These are phyloP conservation scores for Neopipo cinnamomea DNA, from an alignment of 2,113 vertebrate genomes.

Conservation along the genomic window DNA sequence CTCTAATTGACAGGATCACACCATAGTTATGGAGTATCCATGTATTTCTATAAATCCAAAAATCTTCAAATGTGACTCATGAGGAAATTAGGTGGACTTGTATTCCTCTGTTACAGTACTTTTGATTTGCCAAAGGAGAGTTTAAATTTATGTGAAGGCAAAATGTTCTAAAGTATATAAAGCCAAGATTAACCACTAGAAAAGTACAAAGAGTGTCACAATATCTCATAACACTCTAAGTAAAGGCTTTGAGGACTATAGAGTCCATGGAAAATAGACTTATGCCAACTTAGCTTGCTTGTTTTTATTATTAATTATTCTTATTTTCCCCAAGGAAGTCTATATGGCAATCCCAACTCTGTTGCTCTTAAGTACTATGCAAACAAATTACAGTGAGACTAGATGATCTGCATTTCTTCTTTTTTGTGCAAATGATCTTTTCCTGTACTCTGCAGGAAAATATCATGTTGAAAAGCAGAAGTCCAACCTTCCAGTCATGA, in stretches of 20 bases:
- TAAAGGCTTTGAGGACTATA: not conserved
- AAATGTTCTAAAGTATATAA: not conserved
- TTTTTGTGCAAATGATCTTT: not conserved
- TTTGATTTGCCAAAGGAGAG: not conserved
- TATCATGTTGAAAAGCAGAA: not conserved
- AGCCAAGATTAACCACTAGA: not conserved
- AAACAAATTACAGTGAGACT: not conserved
- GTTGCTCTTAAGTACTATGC: not conserved
- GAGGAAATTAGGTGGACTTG: not conserved
- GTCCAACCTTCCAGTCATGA: accelerated
- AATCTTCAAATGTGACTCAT: not conserved
- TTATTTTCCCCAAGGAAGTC: not conserved
- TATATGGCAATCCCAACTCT: not conserved
- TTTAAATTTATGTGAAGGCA: not conserved
- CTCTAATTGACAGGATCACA: not conserved
- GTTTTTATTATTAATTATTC: not conserved
- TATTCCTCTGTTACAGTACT: not conserved
- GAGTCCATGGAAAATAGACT: not conserved
- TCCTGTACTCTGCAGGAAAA: not conserved
- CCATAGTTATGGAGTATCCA: not conserved
- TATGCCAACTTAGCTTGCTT: not conserved
- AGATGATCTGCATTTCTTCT: not conserved
- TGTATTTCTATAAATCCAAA: not conserved
- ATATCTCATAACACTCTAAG: not conserved
- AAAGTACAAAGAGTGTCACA: not conserved